These are phyloP conservation scores for Cerastoderma edule DNA, from an alignment of 2,888 invertebrate species.

Conservation along the genomic window DNA sequence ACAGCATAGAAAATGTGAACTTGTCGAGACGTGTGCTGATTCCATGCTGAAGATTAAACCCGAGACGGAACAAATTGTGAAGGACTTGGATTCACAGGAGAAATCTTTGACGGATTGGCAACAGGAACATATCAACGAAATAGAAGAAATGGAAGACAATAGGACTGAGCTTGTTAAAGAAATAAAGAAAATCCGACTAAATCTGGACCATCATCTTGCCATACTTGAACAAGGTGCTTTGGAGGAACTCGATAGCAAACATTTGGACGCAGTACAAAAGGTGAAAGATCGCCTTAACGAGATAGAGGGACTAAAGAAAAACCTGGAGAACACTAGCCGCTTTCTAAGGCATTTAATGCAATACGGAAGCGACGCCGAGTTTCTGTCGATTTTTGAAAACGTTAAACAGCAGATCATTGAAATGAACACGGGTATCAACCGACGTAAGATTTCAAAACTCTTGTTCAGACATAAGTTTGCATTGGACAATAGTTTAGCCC, in stretches of 20 bases:
- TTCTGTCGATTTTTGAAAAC: slow-evolving; percentile 66
- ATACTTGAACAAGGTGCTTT: slow-evolving; percentile 62
- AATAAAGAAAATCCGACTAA: slow-evolving; percentile 59
- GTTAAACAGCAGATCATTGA: slow-evolving; percentile 67
- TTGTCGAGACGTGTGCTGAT: slow-evolving; percentile 68
- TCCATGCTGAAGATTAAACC: slow-evolving; percentile 65
- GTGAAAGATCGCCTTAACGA: slow-evolving; percentile 61
- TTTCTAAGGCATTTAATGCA: slow-evolving; percentile 64
- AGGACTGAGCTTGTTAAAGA: slow-evolving; percentile 60
- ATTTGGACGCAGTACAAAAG: slow-evolving; percentile 56
- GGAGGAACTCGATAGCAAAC: slow-evolving; percentile 61
- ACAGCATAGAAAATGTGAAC: slow-evolving; percentile 69
- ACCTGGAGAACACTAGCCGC: slow-evolving; percentile 62
- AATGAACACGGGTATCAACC: slow-evolving; percentile 63
- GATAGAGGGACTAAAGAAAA: slow-evolving; percentile 67
- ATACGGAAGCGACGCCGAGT: slow-evolving; percentile 69
- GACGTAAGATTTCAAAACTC: slow-evolving; percentile 64
- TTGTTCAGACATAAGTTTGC: slow-evolving; percentile 63
- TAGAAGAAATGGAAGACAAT: slow-evolving; percentile 64
- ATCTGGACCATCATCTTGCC: slow-evolving; percentile 59
- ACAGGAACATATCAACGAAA: slow-evolving; percentile 61
- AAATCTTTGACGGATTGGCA: slow-evolving; percentile 63
- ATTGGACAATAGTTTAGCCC: slow-evolving; percentile 55
- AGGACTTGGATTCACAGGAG: slow-evolving; percentile 61
- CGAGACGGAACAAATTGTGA: slow-evolving; percentile 63